A percentile compares a stretch with the other conserved stretches of the same genome.
phyloP scores from a whole-genome alignment of 2,888 invertebrate genomes.

The Noctua fimbriata region DNA sequence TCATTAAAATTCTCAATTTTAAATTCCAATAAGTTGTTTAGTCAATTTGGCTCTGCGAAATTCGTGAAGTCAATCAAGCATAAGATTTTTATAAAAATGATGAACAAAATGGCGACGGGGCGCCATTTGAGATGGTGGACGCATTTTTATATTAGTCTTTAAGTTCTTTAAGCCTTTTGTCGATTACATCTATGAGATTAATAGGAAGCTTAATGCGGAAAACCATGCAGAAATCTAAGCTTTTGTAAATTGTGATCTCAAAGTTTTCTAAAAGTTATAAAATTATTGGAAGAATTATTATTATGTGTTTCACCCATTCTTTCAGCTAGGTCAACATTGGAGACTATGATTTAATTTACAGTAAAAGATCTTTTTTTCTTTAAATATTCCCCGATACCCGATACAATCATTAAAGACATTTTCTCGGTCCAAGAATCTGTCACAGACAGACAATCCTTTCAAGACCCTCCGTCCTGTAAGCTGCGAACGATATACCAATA shows the following conservation, averaged over 20 bases:
- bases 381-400: neutral
- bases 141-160: slow-evolving; percentile 59
- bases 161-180: slow-evolving; percentile 61
- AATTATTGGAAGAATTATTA: slow-evolving; percentile 42
- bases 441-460: neutral
- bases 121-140: slow-evolving; percentile 56
- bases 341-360: slow-evolving; percentile 10
- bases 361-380: neutral
- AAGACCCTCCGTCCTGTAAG: neutral
- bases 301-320: slow-evolving; percentile 19
- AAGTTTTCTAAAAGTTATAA: slow-evolving; percentile 38
- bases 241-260: slow-evolving; percentile 54
- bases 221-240: slow-evolving; percentile 54
- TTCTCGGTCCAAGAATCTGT: neutral
- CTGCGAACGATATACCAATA: neutral
- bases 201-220: slow-evolving; percentile 52
- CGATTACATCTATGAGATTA: slow-evolving; percentile 42
- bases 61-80: slow-evolving; percentile 58
- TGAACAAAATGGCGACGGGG: slow-evolving; percentile 39
- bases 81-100: slow-evolving; percentile 48
- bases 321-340: slow-evolving; percentile 25
- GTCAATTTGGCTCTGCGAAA: slow-evolving; percentile 62
- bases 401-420: neutral
- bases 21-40: slow-evolving; percentile 60
- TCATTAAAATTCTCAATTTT: slow-evolving; percentile 64